These are phyloP conservation scores for Doryteuthis pealeii DNA, from an alignment of 1,140 invertebrate genomes.

Conservation along the genomic window DNA sequence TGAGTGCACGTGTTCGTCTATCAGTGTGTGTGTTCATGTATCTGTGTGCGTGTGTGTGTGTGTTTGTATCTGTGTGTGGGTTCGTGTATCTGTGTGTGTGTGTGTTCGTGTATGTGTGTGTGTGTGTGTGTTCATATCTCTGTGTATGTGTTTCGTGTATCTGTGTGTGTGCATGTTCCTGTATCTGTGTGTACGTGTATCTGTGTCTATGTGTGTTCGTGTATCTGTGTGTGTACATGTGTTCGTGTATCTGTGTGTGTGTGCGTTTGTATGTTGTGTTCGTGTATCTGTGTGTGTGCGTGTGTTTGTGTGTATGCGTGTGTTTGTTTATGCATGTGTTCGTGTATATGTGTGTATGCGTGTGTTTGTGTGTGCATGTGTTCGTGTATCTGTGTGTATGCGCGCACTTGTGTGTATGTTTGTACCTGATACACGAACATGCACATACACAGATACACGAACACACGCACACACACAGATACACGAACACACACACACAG, in stretches of 20 bases:
- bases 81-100: slow-evolving; percentile 26
- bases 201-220: neutral
- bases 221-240: neutral
- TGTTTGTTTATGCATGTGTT: slow-evolving; percentile 24
- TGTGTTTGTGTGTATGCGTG: slow-evolving; percentile 21
- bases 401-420: neutral
- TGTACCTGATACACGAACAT: neutral
- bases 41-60: slow-evolving; percentile 18
- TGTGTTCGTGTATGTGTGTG: slow-evolving; percentile 17
- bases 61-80: slow-evolving; percentile 22
- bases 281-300: slow-evolving; percentile 8
- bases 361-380: neutral
- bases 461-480: neutral
- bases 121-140: too few species aligned
- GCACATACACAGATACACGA: neutral
- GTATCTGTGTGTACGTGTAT: neutral
- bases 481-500: neutral
- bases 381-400: neutral
- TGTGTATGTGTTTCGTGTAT: neutral
- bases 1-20: neutral
- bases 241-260: neutral
- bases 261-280: too few species aligned
- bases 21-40: neutral
- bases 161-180: neutral
- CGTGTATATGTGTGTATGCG: slow-evolving; percentile 7